Conservation (phyloP, 1,140 invertebrate genomes). For the Saccostrea echinata region DNA sequence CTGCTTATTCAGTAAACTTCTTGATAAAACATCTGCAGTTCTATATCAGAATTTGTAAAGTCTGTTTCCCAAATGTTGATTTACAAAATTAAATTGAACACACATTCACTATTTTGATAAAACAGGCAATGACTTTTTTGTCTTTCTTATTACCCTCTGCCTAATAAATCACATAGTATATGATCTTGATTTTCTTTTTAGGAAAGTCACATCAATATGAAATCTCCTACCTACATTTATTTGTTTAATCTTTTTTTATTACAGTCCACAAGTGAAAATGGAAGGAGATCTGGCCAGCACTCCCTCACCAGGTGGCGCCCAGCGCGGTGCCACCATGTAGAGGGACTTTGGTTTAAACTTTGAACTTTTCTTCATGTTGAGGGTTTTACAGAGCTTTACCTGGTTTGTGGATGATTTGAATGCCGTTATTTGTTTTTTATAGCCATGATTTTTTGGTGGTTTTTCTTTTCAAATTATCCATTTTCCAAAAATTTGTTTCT, state of each 20-base stretch:
- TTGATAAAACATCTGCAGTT: too few species aligned
- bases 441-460: slow-evolving; percentile 14
- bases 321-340: neutral
- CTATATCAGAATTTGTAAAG: too few species aligned
- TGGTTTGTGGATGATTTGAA: slow-evolving; percentile 43
- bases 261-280: slow-evolving; percentile 10
- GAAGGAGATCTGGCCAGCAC: slow-evolving; percentile 26
- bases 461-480: slow-evolving; percentile 37
- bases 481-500: neutral
- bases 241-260: neutral
- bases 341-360: slow-evolving; percentile 21
- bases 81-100: too few species aligned
- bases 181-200: too few species aligned
- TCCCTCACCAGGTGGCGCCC: slow-evolving; percentile 36
- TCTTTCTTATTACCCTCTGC: too few species aligned
- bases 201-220: too few species aligned
- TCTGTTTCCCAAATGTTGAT: too few species aligned
- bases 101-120: too few species aligned
- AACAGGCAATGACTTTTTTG: too few species aligned
- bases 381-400: neutral
- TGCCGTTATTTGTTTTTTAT: slow-evolving; percentile 36
- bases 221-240: too few species aligned
- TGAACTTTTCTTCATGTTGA: slow-evolving; percentile 20
- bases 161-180: too few species aligned
- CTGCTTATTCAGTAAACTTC: too few species aligned